phyloP scores from a whole-genome alignment of 2,113 vertebrate genomes.

The mouse (Mus musculus) region GRCm39 chr6:85721001-85721500 shows the following conservation, averaged over 20 bases:
- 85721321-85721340: too few relatives aligned
- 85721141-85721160: slow-evolving; percentile 37
- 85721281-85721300: too few relatives aligned
- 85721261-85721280: too few relatives aligned
- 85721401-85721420: slow-evolving; percentile 20
- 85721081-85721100: slow-evolving; percentile 7
- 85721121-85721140: neutral
- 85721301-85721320: too few relatives aligned
- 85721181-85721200: neutral
- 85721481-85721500: neutral
- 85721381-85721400: too few relatives aligned
- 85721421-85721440: neutral
- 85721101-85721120: neutral
- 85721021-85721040: neutral
- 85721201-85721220: neutral
- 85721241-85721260: slow-evolving; percentile 31
- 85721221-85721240: neutral
- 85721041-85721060: neutral
- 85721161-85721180: neutral
- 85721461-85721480: neutral
- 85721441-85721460: neutral
- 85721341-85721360: too few relatives aligned
- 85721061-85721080: neutral
- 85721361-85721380: too few relatives aligned
- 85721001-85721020: neutral